Percentiles rank a stretch among this genome's conserved stretches.
phyloP scores from a whole-genome alignment of 2,888 invertebrate genomes.

The Neoitamus cyanurus region DNA sequence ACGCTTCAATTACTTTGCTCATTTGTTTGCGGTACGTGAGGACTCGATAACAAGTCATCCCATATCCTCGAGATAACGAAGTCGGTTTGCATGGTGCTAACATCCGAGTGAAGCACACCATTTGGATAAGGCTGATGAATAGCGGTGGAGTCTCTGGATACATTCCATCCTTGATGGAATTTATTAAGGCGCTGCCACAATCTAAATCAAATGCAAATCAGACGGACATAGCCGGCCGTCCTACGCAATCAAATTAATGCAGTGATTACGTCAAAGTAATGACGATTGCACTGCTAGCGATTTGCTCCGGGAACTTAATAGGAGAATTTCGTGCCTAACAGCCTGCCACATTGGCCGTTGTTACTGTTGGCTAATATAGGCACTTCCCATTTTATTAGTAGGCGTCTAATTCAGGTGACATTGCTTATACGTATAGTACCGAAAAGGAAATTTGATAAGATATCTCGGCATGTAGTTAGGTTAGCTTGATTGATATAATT shows the following conservation, averaged over 20 bases:
- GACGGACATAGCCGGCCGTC: background rate
- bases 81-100: background rate
- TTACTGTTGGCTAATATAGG: background rate
- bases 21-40: conserved; percentile 1
- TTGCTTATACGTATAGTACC: background rate
- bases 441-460: background rate
- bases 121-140: background rate
- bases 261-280: background rate
- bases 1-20: conserved; percentile 5
- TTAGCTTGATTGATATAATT: no score
- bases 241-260: background rate
- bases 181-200: background rate
- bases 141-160: background rate
- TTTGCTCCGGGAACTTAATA: background rate
- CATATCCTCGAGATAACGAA: background rate
- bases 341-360: background rate
- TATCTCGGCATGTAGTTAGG: no score
- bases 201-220: background rate
- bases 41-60: background rate
- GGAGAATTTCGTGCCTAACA: background rate
- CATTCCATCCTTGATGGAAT: background rate
- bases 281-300: background rate
- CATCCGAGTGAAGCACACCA: background rate
- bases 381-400: background rate
- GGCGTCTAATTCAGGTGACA: background rate